Evolutionary conservation across 2,113 vertebrate species (phyloP), one percentile per base, ranked within the genome.

Genomic region (Theropithecus gelada): DNA sequence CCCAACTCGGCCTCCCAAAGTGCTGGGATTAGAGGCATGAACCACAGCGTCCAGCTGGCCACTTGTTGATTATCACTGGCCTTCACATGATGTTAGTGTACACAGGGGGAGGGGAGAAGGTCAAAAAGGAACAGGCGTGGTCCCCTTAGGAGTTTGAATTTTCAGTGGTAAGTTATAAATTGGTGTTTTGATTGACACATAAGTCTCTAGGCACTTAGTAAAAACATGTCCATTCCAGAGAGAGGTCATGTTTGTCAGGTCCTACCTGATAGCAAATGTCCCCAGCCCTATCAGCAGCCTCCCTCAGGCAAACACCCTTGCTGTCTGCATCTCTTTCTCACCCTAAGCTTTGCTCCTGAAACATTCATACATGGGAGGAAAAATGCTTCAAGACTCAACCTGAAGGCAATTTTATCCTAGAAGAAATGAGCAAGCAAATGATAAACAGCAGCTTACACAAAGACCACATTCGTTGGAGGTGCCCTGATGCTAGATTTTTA

Each of bases 381-480:
- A 90, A 90, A 70, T 23, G 59, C 88, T 38, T 90, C 48, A 68
- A 93, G 64, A 27, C 18, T 55, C 61, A 92, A 73, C 68, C 78
- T 64, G 61, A 89, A 95, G 87, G 92, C 48, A 88, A 1, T 85
- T 96, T 76, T 11, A 1, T 81, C 6, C 38, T 76, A 70, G 66
- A 89, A 94, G 79, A 98, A 93, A 92, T 4, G n/a, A 95, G 81
- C 93, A 30, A 78, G 85, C 85, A 38, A 25, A 45, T 17, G 79
- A 90, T 87, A 50, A 95, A 96, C 90, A 75, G 86, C 1, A 0
- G 25, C 22, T 75, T 59, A 70, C 92, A 95, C 55, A 88, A 90
- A 94, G 83, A 45, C 92, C 20, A 40, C 50, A 66, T 96, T 96
- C 75, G 81, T 89, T 2, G 0, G 70, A 50, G 6, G 50, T 50